A percentile compares a stretch with the other conserved stretches of the same genome.
Conservation (phyloP, 2,797 vertebrate species). For the Clamator glandarius region DNA sequence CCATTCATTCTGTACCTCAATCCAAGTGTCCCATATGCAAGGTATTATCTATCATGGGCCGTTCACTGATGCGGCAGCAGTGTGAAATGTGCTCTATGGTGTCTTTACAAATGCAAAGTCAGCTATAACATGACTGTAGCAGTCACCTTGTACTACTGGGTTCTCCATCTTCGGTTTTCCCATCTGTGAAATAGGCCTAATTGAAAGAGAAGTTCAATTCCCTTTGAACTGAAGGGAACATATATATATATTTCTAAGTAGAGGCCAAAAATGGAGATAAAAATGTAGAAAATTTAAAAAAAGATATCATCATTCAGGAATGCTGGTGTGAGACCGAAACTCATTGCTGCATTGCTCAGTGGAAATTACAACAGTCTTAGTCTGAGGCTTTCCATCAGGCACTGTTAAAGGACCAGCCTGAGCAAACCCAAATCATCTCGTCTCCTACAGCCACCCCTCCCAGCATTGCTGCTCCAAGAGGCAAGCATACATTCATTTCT, state of each 20-base stretch:
- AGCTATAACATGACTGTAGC: neutral
- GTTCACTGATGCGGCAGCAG: neutral
- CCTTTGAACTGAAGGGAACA: neutral
- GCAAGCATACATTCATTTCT: fast-evolving
- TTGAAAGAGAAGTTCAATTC: neutral
- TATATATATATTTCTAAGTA: neutral
- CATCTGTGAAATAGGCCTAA: neutral
- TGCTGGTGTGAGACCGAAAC: neutral
- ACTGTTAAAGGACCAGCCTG: neutral
- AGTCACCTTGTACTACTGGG: neutral
- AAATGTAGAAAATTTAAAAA: neutral
- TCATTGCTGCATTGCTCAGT: neutral
- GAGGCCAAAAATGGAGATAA: neutral
- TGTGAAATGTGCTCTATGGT: neutral
- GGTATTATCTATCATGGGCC: fast-evolving
- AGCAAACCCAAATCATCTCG: fast-evolving
- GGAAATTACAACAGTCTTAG: neutral
- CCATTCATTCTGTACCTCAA: neutral
- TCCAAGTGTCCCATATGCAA: fast-evolving
- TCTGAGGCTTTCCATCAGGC: neutral
- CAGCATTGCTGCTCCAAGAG: neutral
- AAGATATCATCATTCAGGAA: neutral
- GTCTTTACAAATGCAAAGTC: neutral
- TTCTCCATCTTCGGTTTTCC: neutral
- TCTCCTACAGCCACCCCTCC: neutral